Conservation (phyloP, 2,113 vertebrate genomes). For the Colistium nudipinnis region DNA sequence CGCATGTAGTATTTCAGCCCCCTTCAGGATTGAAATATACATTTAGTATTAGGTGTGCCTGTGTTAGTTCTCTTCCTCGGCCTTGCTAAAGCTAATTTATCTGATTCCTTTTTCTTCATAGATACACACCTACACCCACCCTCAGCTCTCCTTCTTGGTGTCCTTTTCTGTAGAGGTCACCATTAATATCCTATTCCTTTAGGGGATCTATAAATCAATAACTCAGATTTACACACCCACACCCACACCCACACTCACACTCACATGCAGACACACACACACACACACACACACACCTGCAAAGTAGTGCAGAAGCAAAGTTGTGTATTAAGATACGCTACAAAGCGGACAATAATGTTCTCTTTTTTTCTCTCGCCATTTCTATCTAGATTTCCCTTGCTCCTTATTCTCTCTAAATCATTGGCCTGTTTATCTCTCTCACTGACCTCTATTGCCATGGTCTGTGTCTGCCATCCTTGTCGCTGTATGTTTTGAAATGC, state of each 20-base stretch:
- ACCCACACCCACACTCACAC: constrained; percentile 7
- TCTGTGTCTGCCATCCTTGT: neutral
- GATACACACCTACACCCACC: constrained; percentile 1
- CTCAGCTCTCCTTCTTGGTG: neutral
- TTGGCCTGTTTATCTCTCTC: neutral
- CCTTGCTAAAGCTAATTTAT: neutral
- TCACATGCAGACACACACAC: constrained; percentile 9
- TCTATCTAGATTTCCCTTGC: neutral
- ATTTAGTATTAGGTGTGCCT: too few species aligned
- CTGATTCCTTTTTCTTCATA: constrained; percentile 1
- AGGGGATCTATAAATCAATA: constrained; percentile 69
- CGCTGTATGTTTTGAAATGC: constrained; percentile 1
- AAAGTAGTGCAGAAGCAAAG: neutral
- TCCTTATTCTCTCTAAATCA: neutral
- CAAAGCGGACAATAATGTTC: constrained; percentile 5
- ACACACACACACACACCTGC: constrained; percentile 16
- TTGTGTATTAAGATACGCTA: neutral
- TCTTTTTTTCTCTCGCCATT: neutral
- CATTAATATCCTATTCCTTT: constrained; percentile 60
- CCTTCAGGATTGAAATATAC: too few species aligned
- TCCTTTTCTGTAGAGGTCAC: constrained; percentile 52
- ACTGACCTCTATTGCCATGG: neutral
- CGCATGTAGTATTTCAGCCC: neutral
- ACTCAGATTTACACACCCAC: constrained; percentile 1
- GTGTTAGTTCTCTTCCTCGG: too few species aligned